Evolutionary conservation across 64 coral and sea anemone genomes (phyloP).

Genomic region (Stylophora pistillata): DNA sequence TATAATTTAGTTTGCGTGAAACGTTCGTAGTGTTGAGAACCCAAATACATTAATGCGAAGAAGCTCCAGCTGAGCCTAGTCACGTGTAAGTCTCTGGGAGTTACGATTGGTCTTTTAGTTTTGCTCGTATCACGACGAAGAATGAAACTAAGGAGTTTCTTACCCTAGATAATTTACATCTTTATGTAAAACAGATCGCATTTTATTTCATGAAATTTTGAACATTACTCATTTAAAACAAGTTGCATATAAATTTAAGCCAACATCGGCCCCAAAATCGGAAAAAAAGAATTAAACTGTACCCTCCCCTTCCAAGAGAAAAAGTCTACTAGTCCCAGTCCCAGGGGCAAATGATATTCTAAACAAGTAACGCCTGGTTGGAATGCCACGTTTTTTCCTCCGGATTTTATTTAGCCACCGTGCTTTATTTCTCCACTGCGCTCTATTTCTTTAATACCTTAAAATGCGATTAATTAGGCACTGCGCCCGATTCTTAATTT

Average conservation of each 20-base stretch:
- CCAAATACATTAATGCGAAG: background rate
- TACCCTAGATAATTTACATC: background rate
- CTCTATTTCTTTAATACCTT: background rate
- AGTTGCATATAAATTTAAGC: too few species aligned
- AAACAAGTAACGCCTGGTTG: slow-evolving; percentile 6
- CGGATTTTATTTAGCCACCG: too few species aligned
- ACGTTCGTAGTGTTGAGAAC: background rate
- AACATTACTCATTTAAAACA: too few species aligned
- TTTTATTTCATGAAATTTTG: too few species aligned
- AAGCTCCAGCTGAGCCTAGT: slow-evolving; percentile 36
- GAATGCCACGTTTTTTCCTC: background rate
- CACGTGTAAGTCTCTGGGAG: background rate
- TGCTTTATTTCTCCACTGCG: background rate
- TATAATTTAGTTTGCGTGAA: background rate
- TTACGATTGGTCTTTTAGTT: background rate
- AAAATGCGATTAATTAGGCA: background rate
- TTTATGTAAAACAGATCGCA: background rate
- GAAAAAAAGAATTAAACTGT: background rate
- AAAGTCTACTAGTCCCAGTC: background rate
- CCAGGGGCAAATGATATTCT: too few species aligned
- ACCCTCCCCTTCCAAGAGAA: slow-evolving; percentile 4
- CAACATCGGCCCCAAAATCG: too few species aligned
- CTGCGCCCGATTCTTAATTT: background rate
- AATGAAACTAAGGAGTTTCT: background rate
- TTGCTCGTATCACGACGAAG: background rate